These are phyloP conservation scores for Caenorhabditis panamensis DNA, from an alignment of 2,888 invertebrate species.

Conservation along the genomic window DNA sequence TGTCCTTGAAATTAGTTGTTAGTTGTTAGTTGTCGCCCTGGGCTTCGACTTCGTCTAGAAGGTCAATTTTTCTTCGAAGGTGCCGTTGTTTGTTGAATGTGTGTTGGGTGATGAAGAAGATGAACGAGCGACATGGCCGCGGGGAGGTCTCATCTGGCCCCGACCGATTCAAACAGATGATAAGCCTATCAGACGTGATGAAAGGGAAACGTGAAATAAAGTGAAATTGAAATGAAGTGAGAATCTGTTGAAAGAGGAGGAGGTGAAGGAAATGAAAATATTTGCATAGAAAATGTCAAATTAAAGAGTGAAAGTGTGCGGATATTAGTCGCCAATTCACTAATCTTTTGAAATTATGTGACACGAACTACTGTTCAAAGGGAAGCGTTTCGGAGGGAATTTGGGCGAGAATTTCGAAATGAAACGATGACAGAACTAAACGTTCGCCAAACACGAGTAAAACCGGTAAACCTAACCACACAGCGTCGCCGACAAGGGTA, in stretches of 20 bases:
- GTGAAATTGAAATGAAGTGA: slow-evolving; percentile 33
- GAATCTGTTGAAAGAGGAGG: not conserved
- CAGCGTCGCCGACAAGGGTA: slow-evolving; percentile 28
- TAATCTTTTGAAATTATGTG: too few relatives aligned
- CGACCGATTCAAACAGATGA: slow-evolving; percentile 30
- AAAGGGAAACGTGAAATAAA: slow-evolving; percentile 12
- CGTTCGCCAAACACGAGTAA: slow-evolving; percentile 36
- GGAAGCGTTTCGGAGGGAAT: too few relatives aligned
- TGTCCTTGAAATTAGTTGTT: slow-evolving; percentile 58
- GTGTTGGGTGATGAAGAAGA: slow-evolving; percentile 39
- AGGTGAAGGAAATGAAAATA: too few relatives aligned
- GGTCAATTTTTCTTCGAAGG: slow-evolving; percentile 42
- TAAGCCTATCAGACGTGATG: slow-evolving; percentile 36
- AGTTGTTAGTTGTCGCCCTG: too few relatives aligned
- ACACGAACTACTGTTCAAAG: too few relatives aligned
- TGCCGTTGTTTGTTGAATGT: slow-evolving; percentile 54
- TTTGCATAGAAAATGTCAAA: too few relatives aligned
- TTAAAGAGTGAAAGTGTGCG: too few relatives aligned
- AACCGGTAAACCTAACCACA: slow-evolving; percentile 31
- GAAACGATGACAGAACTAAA: slow-evolving; percentile 29
- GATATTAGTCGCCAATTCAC: too few relatives aligned
- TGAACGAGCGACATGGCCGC: slow-evolving; percentile 19
- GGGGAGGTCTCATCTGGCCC: slow-evolving; percentile 33
- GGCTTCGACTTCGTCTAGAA: slow-evolving; percentile 57
- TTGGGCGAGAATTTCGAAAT: slow-evolving; percentile 25